phyloP scores from a whole-genome alignment of 2,797 vertebrate species.

The Tokudaia muenninki region DNA sequence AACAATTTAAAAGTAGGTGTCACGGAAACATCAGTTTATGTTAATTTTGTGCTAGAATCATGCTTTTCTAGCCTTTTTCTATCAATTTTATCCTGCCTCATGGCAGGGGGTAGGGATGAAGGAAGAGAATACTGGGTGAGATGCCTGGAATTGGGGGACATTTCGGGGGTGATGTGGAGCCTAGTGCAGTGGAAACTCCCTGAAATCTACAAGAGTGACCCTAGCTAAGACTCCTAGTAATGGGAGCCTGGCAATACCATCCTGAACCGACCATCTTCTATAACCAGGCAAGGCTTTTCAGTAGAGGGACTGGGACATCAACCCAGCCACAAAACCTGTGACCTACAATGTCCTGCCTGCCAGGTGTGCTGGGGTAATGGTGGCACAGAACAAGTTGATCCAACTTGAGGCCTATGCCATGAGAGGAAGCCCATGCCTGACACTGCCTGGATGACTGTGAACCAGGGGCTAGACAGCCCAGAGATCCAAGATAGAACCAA shows the following conservation, averaged over 20 bases:
- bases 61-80: background rate
- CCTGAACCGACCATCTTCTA: background rate
- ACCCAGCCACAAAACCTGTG: background rate
- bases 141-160: background rate
- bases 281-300: background rate
- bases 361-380: background rate
- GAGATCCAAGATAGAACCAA: background rate
- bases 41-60: slow-evolving; percentile 29
- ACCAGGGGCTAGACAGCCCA: background rate
- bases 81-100: background rate
- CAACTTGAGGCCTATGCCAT: background rate
- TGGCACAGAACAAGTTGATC: background rate
- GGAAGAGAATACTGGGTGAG: background rate
- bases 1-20: background rate
- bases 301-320: background rate
- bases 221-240: background rate
- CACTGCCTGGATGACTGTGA: background rate
- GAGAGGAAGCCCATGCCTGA: background rate
- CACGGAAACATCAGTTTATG: background rate
- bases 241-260: background rate
- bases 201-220: background rate
- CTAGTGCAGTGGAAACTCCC: background rate
- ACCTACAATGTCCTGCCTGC: background rate
- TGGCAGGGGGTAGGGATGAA: background rate
- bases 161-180: background rate